Evolutionary conservation across 2,888 invertebrate species (phyloP), one percentile per base, ranked within the genome.

Genomic region (Thymelicus sylvestris): DNA sequence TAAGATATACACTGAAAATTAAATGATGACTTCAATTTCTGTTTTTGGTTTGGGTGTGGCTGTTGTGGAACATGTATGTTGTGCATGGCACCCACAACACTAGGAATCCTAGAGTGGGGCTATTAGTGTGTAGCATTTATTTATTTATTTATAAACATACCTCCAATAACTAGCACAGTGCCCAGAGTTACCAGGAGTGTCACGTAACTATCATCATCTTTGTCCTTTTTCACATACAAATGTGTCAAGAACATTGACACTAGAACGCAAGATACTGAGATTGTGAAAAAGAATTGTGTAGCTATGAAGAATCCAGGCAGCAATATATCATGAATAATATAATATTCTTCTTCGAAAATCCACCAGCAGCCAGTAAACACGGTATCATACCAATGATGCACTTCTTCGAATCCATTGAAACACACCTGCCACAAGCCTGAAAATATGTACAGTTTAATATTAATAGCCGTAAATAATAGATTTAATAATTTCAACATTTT

Each of bases 311-410:
- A 99, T 13, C 97, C 96, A 67, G 98, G 98, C 78, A 98, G 90
- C 5, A 99, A 92, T 80, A 98, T 97, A 79, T 98, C 97, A 81
- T 98, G 97, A 77, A 99, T 98, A 72, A 98, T 98, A 84, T 98
- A 98, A 86, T 98, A 98, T 90, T 99, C 99, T 87, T 98, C 98
- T 89, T 99, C 98, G 83, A 98, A 98, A 73, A 99, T 97, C 98
- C 99, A 99, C 97, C 98, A 98, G 84, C 99, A 99, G 0, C 98
- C 98, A 15, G 94, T 95, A 81, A 98, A 98, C 67, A 94, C 94
- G 6, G 96, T 96, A 81, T 98, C 98, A 89, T 98, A 99, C 87
- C 96, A 95, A 76, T 97, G 96, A 78, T 97, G 96, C 6, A 97
- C 96, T 85, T 99, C 98, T 88, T 97, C 96, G 85, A 98, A 98